Evolutionary conservation across 2,113 vertebrate species (phyloP).

Genomic region (Myocastor coypus): DNA sequence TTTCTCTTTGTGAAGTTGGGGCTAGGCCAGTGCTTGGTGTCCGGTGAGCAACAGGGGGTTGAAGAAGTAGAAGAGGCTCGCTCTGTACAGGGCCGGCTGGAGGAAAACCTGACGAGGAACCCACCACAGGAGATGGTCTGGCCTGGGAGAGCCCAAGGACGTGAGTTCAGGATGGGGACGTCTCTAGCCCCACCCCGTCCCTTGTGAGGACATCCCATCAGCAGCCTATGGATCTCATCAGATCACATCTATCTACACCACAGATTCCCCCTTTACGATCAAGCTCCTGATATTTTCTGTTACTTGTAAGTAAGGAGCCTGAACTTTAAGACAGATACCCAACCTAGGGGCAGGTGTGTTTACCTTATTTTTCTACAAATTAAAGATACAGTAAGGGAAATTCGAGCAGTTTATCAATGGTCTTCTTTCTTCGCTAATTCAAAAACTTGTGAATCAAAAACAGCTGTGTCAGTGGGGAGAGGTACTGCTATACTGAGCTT

Average conservation of each 20-base stretch:
- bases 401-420: background rate
- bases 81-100: background rate
- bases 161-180: background rate
- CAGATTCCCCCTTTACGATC: background rate
- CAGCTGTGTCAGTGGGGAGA: background rate
- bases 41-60: background rate
- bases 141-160: background rate
- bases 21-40: background rate
- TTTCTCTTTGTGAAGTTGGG: background rate
- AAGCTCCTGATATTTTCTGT: background rate
- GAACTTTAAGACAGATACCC: background rate
- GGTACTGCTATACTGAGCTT: background rate
- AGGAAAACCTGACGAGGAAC: background rate
- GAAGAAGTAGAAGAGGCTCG: background rate
- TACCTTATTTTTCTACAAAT: conserved; percentile 17
- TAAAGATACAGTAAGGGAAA: conserved; percentile 35
- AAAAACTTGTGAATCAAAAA: conserved; percentile 44
- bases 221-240: background rate
- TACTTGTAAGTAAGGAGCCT: background rate
- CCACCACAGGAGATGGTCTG: background rate
- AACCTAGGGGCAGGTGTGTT: background rate
- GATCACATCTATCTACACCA: background rate
- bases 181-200: background rate
- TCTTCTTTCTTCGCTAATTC: conserved; percentile 45
- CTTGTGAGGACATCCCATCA: background rate